Percentiles rank a stretch among this genome's conserved stretches.
Conservation (phyloP, 2,888 invertebrate species). For the Listrodromus nycthemerus region DNA sequence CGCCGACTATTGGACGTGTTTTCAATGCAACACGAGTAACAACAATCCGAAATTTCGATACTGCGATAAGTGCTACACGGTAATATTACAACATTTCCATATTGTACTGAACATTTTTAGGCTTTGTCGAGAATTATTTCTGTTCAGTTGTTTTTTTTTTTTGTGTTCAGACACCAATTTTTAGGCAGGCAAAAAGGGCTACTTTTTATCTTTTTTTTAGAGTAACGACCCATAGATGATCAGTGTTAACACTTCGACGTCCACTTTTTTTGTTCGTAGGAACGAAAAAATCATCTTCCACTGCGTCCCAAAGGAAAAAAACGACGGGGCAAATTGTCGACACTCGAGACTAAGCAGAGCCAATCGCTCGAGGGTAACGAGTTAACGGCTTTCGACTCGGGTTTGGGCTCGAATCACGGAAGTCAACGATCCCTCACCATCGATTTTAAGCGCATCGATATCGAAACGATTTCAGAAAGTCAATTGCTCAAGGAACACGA, state of each 20-base stretch:
- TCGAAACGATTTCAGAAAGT: conserved; percentile 10
- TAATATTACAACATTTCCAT: conserved; percentile 72
- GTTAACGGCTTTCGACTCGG: conserved; percentile 81
- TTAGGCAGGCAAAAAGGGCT: no score
- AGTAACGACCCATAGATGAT: no score
- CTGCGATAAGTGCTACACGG: conserved; percentile 91
- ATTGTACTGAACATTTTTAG: neutral
- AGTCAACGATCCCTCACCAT: conserved; percentile 47
- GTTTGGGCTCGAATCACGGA: conserved; percentile 83
- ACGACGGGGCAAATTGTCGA: conserved; percentile 62
- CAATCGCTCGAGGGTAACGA: conserved; percentile 27
- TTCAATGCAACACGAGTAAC: conserved; percentile 88
- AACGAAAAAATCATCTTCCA: conserved; percentile 89
- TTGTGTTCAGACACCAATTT: neutral
- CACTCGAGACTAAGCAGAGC: conserved; percentile 1
- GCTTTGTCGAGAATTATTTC: neutral
- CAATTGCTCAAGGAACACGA: conserved; percentile 36
- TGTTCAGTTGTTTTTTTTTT: neutral
- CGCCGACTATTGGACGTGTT: conserved; percentile 88
- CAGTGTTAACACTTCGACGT: no score
- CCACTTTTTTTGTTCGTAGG: conserved; percentile 83
- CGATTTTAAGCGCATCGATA: conserved; percentile 18
- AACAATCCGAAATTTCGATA: conserved; percentile 88
- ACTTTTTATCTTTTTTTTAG: no score
- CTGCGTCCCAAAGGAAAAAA: conserved; percentile 86